A percentile compares a stretch with the other conserved stretches of the same genome.
phyloP scores from a whole-genome alignment of 2,888 invertebrate genomes.

The Enchytraeus crypticus region DNA sequence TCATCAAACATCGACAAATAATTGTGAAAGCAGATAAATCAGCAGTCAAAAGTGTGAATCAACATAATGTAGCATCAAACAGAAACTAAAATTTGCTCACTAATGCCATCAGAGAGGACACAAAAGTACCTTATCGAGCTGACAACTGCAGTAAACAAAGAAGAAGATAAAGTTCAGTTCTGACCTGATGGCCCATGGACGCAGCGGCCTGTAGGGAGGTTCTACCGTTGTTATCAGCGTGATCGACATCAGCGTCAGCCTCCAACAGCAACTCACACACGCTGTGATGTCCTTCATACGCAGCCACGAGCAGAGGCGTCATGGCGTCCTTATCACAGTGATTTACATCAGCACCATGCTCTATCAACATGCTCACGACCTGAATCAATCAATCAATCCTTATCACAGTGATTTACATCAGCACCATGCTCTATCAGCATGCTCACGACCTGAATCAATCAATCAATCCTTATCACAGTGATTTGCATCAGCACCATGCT shows the following conservation, averaged over 20 bases:
- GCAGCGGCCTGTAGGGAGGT: conserved; percentile 53
- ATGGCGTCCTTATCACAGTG: conserved; percentile 47
- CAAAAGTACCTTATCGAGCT: too few species aligned
- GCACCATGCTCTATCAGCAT: conserved; percentile 43
- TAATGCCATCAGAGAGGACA: too few species aligned
- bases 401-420: conserved; percentile 44
- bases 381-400: conserved; percentile 47
- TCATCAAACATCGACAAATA: too few species aligned
- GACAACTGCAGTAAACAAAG: too few species aligned
- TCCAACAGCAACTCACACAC: conserved; percentile 70
- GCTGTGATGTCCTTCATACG: conserved; percentile 55
- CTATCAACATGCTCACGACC: too few species aligned
- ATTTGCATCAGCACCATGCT: background rate
- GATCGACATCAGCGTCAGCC: conserved; percentile 84
- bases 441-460: conserved; percentile 39
- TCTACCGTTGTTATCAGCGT: conserved; percentile 58
- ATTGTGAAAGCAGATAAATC: too few species aligned
- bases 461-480: background rate
- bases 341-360: conserved; percentile 43
- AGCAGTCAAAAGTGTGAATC: too few species aligned
- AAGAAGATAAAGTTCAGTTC: too few species aligned
- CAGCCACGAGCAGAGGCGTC: conserved; percentile 47
- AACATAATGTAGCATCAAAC: too few species aligned
- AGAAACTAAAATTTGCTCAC: too few species aligned
- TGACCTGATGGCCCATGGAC: conserved; percentile 68